Percentiles rank a stretch among this genome's conserved stretches.
phyloP scores from a whole-genome alignment of 2,888 invertebrate genomes.

The Drosophila greeni region DNA sequence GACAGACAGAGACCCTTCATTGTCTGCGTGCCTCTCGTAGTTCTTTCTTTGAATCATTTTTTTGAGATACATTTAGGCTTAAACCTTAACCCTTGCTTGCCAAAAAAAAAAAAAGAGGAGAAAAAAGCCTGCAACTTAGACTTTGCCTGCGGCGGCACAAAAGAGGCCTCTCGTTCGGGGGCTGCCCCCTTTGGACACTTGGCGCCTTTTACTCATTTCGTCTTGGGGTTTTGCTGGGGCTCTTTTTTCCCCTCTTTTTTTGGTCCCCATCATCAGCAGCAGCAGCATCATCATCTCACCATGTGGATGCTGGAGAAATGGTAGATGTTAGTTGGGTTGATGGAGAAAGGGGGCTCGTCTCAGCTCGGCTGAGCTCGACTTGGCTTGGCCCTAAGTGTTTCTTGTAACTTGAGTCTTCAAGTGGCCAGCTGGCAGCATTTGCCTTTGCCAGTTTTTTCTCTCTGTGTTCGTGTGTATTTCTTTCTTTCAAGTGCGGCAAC shows the following conservation, averaged over 20 bases:
- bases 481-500: slow-evolving; percentile 55
- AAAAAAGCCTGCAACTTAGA: slow-evolving; percentile 33
- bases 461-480: slow-evolving; percentile 15
- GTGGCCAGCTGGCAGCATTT: slow-evolving; percentile 71
- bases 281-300: slow-evolving; percentile 7
- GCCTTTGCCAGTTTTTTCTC: slow-evolving; percentile 61
- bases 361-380: slow-evolving; percentile 38
- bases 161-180: slow-evolving; percentile 43
- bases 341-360: slow-evolving; percentile 37
- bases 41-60: slow-evolving; percentile 25
- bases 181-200: slow-evolving; percentile 49
- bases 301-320: slow-evolving; percentile 6
- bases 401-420: slow-evolving; percentile 74
- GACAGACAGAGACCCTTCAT: slow-evolving; percentile 6
- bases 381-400: slow-evolving; percentile 67
- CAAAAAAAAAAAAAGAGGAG: slow-evolving; percentile 34
- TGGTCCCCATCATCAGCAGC: slow-evolving; percentile 16
- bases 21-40: slow-evolving; percentile 7
- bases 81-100: slow-evolving; percentile 48
- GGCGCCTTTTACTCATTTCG: slow-evolving; percentile 61
- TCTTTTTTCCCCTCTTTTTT: slow-evolving; percentile 20
- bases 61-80: slow-evolving; percentile 27
- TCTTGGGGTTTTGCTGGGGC: slow-evolving; percentile 31
- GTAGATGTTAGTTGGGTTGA: slow-evolving; percentile 6
- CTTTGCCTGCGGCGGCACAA: slow-evolving; percentile 54